These are phyloP conservation scores for Yasuhikotakia modesta DNA, from an alignment of 2,797 vertebrate genomes.

Conservation along the genomic window DNA sequence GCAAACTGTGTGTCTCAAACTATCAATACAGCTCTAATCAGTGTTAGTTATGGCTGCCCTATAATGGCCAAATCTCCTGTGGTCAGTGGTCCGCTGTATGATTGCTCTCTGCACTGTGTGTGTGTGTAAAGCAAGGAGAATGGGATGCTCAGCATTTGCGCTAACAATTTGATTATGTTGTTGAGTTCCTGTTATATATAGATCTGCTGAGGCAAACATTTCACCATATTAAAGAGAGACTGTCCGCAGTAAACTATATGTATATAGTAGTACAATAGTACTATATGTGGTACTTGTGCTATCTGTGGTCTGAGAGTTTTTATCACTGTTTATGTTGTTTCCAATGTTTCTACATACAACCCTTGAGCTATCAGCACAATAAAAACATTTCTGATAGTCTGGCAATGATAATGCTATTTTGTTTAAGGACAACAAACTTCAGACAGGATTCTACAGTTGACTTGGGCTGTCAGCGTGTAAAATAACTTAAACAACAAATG, in stretches of 20 bases:
- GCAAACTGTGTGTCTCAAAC: conserved; percentile 82
- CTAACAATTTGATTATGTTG: conserved; percentile 81
- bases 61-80: conserved; percentile 76
- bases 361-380: conserved; percentile 16
- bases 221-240: conserved; percentile 51
- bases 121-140: conserved; percentile 65
- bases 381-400: conserved; percentile 31
- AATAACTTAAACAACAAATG: background rate
- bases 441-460: background rate
- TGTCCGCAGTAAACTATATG: background rate
- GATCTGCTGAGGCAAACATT: conserved; percentile 76
- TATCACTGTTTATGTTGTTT: conserved; percentile 28
- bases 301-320: conserved; percentile 14
- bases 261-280: background rate
- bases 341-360: conserved; percentile 16
- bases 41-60: conserved; percentile 83
- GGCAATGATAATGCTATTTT: conserved; percentile 23
- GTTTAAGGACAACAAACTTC: background rate
- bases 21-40: conserved; percentile 88
- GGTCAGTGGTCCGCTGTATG: conserved; percentile 69
- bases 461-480: background rate
- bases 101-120: conserved; percentile 29
- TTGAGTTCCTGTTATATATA: conserved; percentile 80
- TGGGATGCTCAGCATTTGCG: conserved; percentile 78
- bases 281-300: background rate